Base-by-base conservation (phyloP, 2,113 vertebrate genomes). In the Theristicus caerulescens region DNA sequence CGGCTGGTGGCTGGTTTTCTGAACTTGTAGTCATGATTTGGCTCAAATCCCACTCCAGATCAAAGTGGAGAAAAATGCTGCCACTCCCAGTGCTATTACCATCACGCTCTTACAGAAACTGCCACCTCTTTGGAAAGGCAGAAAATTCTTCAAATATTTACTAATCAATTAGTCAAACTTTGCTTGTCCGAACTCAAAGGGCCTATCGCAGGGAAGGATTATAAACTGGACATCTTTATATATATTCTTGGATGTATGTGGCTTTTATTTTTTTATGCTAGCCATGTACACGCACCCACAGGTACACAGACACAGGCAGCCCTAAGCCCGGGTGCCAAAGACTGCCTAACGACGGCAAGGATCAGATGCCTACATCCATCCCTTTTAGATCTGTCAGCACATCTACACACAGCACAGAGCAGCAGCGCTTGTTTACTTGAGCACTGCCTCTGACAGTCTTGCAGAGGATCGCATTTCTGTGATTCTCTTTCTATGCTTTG, bases 371-470 rank as follows among this genome's bases (percentile, higher is more conserved):
- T 27, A 3, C 6, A 3, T 11, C 8, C 21, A 86, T 90, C n/a
- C 52, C 64, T 62, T 82, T 58, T 16, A 59, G 72, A 55, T 94
- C 83, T 96, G 83, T 79, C 77, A 96, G 83, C 91, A 88, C 10
- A 0, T 70, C 86, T 46, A 52, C 46, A 52, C 46, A 10, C 4
- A 47, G 88, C 82, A 51, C 91, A 90, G 86, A 58, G 21, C 69
- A 84, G 72, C 78, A 84, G 83, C 77, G 86, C 94, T 82, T 67
- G 72, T 64, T 47, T 25, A 31, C 92, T 82, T 29, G 44, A 91
- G 73, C 81, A 2, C 81, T 95, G 90, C 47, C 66, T 72, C 78
- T 13, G n/a, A 54, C 55, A 59, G 38, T 26, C 76, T 70, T 16
- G 26, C 40, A 27, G 59, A 47, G 51, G 82, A 96, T 93, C 94